Evolutionary conservation across 53 echinoderm and acorn worm genomes (phyloP), one percentile per base, ranked within the genome.

Genomic region (Paelopatides confundens): DNA sequence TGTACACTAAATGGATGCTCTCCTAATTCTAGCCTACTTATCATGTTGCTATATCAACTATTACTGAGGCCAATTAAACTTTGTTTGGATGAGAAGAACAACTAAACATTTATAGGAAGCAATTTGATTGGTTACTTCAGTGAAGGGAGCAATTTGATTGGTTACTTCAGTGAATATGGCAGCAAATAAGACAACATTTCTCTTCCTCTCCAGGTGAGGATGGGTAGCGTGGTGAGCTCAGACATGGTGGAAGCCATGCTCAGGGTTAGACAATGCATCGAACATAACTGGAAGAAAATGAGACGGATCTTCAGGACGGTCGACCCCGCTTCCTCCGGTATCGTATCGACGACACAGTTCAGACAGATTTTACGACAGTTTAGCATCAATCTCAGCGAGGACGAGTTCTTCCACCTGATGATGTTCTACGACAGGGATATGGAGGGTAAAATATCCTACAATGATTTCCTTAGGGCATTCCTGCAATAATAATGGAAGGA

Each of bases 401-500:
- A 98, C 17, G 98, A 98, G 82, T 98, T 98, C 89, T 98, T 95
- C 53, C 98, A 98, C 66, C 74, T 98, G 67, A 98, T 94, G 92
- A 94, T 94, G 0, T 98, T 93, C 85, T 98, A 98, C 54, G 98
- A 98, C 89, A 95, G 92, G 89, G 66, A 71, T 34, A 76, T 98
- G 37, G 82, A 92, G 18, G 98, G 98, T 13, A 94, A 90, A 87
- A 87, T 98, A 43, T 94, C 95, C 2, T 98, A 98, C 37, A 98
- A 98, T 76, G 98, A 98, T 66, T 98, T 98, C 88, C 68, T 98
- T 4, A 86, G 98, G 69, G 98, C 98, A 10, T 98, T 93, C 78
- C 88, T 98, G 18, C 90, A 93, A 67, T 96, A 65, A n/a, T 58
- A 17, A 58, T 58, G 58, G n/a, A n/a, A n/a, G n/a, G n/a, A n/a